These are phyloP conservation scores for Cololabis saira DNA, from an alignment of 2,113 vertebrate genomes.

Conservation along the genomic window DNA sequence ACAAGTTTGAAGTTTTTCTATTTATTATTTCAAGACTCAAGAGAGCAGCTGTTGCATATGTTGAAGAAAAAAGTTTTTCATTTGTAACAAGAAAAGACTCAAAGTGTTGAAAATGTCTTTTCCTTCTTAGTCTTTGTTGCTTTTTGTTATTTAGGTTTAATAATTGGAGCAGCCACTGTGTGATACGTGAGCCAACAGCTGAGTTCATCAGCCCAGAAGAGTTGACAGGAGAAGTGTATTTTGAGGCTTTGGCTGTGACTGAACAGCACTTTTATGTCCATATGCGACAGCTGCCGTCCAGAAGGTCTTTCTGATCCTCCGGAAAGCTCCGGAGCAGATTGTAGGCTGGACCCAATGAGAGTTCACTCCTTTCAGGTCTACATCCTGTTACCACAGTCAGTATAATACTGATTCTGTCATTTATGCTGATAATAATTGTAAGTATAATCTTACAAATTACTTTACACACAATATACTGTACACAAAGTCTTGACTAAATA, in stretches of 20 bases:
- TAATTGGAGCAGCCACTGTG: conserved; percentile 35
- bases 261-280: conserved; percentile 19
- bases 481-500: conserved; percentile 89
- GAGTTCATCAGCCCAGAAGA: conserved; percentile 11
- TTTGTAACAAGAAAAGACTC: conserved; percentile 36
- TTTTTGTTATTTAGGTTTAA: neutral
- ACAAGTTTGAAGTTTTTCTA: conserved; percentile 22
- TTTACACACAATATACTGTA: conserved; percentile 88
- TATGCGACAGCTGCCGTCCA: conserved; percentile 69
- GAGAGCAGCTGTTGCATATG: conserved; percentile 65
- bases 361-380: conserved; percentile 62
- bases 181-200: conserved; percentile 19
- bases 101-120: conserved; percentile 1
- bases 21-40: conserved; percentile 48
- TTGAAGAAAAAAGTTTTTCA: conserved; percentile 32
- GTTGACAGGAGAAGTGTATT: conserved; percentile 34
- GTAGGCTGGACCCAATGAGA: conserved; percentile 51
- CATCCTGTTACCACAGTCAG: conserved; percentile 69
- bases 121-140: conserved; percentile 1
- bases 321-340: conserved; percentile 79
- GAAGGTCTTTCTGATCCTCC: conserved; percentile 45
- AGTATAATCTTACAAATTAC: conserved; percentile 89
- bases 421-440: conserved; percentile 79
- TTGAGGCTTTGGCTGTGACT: conserved; percentile 24
- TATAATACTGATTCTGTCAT: conserved; percentile 88